A percentile compares a stretch with the other conserved stretches of the same genome.
Evolutionary conservation across 1,140 invertebrate species (phyloP).

Genomic region (Mizuhopecten yessoensis): DNA sequence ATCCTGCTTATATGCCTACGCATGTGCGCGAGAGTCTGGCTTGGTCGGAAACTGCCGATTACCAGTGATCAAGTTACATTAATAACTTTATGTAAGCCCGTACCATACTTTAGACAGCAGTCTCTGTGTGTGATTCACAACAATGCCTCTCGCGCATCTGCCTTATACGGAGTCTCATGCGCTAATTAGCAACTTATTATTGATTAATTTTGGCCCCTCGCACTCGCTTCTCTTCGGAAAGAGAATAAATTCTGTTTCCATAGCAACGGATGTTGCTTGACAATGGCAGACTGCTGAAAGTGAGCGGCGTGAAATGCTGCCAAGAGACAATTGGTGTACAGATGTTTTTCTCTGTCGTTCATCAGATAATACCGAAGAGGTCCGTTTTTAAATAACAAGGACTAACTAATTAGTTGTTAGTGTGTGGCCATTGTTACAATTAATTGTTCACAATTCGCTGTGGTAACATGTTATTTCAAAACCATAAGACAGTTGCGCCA

Average conservation of each 20-base stretch:
- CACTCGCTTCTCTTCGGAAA: constrained; percentile 9
- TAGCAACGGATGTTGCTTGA: background rate
- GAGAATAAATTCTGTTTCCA: constrained; percentile 18
- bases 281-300: background rate
- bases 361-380: background rate
- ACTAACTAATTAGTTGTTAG: too few species aligned
- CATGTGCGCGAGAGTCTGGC: background rate
- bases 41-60: background rate
- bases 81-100: constrained; percentile 10
- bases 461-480: too few species aligned
- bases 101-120: background rate
- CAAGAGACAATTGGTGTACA: background rate
- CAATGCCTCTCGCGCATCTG: background rate
- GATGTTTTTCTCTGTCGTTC: background rate
- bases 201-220: background rate
- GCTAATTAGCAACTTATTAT: background rate
- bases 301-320: background rate
- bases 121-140: background rate
- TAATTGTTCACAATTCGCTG: too few species aligned
- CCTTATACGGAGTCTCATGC: background rate
- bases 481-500: too few species aligned
- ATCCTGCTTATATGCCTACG: background rate
- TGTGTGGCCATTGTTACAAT: too few species aligned
- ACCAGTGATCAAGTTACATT: background rate
- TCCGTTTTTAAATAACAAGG: too few species aligned